Percentiles rank a stretch among this genome's conserved stretches.
Conservation (phyloP, 2,888 invertebrate genomes). For the Chironomus riparius region DNA sequence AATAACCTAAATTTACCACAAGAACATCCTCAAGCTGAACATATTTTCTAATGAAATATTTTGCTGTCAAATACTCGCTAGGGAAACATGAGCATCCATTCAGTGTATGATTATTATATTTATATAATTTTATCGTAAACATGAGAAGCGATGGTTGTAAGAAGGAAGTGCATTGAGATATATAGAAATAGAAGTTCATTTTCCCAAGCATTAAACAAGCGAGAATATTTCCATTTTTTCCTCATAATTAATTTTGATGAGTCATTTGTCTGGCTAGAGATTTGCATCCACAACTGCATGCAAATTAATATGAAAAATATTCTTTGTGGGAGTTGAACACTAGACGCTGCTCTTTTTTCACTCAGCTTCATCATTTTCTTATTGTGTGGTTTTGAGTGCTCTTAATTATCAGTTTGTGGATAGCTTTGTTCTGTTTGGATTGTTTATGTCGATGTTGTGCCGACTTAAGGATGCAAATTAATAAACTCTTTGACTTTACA, state of each 20-base stretch:
- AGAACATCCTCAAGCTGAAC: no score
- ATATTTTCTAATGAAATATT: no score
- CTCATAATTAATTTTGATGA: slow-evolving; percentile 21
- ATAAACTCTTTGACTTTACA: no score
- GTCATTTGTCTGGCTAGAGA: slow-evolving; percentile 9
- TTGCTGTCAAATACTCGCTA: background rate
- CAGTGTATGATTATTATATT: background rate
- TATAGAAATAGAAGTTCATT: no score
- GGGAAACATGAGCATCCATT: slow-evolving; percentile 15
- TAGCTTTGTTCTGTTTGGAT: no score
- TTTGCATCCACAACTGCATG: background rate
- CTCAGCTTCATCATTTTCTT: background rate
- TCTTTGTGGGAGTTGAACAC: background rate
- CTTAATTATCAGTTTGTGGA: background rate
- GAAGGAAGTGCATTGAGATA: background rate
- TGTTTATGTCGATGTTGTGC: no score
- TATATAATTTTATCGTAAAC: background rate
- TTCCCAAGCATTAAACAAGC: background rate
- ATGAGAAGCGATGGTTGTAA: background rate
- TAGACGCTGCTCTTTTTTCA: background rate
- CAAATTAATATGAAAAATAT: background rate
- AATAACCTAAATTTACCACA: no score
- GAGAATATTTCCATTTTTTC: background rate
- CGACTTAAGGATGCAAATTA: no score
- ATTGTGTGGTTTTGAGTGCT: background rate